Conservation (phyloP, 2,113 vertebrate genomes). For the Sciurus niger region DNA sequence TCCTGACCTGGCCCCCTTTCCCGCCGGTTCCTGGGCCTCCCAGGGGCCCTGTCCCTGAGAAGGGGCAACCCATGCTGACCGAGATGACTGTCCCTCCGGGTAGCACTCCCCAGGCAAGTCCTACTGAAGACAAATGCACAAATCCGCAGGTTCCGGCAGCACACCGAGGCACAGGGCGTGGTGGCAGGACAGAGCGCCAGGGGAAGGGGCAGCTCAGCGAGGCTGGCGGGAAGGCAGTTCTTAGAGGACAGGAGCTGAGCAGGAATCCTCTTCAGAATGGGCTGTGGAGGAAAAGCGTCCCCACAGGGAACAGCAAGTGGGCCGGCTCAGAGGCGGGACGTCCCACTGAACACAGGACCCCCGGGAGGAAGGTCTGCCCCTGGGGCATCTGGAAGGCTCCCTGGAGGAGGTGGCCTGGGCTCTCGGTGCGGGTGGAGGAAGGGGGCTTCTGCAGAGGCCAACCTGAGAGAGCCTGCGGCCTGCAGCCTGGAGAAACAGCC, state of each 20-base stretch:
- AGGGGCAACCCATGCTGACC: neutral
- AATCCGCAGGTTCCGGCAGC: neutral
- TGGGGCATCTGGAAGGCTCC: neutral
- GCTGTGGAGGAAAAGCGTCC: too few species aligned
- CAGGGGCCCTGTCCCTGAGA: neutral
- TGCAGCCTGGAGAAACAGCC: neutral
- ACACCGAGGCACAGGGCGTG: too few species aligned
- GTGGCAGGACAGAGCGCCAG: neutral
- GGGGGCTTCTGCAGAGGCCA: neutral
- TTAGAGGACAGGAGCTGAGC: neutral
- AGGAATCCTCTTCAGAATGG: neutral
- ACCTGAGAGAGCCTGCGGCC: neutral
- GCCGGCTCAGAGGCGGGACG: neutral
- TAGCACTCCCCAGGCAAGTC: neutral
- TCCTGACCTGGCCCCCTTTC: neutral
- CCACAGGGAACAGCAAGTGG: neutral
- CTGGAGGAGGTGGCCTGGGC: neutral
- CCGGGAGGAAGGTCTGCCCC: neutral
- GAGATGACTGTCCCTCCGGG: too few species aligned
- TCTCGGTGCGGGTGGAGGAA: neutral
- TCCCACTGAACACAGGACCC: neutral
- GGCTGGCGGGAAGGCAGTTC: neutral
- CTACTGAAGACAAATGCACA: neutral
- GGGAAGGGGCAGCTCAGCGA: too few species aligned
- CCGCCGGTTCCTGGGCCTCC: neutral